Percentiles rank a stretch among this genome's conserved stretches.
Conservation (phyloP, 2,113 vertebrate species). For the Dasyornis broadbenti region DNA sequence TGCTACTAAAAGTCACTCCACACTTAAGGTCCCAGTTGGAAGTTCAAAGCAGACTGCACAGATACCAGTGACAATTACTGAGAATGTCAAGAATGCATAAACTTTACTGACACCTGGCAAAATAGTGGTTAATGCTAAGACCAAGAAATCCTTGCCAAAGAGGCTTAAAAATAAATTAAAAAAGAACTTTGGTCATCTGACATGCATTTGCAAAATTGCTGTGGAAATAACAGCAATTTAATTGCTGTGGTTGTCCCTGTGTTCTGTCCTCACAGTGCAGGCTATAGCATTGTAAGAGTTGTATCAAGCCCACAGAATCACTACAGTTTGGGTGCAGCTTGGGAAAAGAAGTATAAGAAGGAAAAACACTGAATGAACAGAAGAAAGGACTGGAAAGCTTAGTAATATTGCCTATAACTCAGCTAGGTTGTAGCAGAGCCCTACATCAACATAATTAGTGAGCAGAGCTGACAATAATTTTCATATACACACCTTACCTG, state of each 20-base stretch:
- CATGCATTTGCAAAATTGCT: neutral
- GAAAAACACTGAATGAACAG: neutral
- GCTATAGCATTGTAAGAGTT: neutral
- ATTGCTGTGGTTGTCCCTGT: neutral
- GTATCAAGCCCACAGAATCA: neutral
- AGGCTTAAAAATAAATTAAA: slow-evolving; percentile 45
- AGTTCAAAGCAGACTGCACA: neutral
- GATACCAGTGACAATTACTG: neutral
- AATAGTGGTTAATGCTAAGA: neutral
- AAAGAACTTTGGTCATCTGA: slow-evolving; percentile 27
- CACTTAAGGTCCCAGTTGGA: neutral
- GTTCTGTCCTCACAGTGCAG: neutral
- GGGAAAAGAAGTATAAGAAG: neutral
- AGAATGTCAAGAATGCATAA: slow-evolving; percentile 42
- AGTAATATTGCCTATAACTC: neutral
- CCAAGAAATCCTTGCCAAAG: slow-evolving; percentile 34
- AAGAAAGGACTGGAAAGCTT: neutral
- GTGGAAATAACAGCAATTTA: neutral
- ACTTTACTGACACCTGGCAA: slow-evolving; percentile 17
- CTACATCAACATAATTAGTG: neutral
- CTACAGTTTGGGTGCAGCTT: neutral
- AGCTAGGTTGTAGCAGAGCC: neutral
- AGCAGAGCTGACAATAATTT: neutral
- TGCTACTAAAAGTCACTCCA: neutral
- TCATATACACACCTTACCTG: neutral